A percentile compares a stretch with the other conserved stretches of the same genome.
Conservation (phyloP, 1,140 invertebrate genomes). For the silkworm (Bombyx mori) region ASM3026992v2 NC_085116.1:796501-797000, state of each 20-base stretch:
- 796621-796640: conserved; percentile 62
- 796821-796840: no score
- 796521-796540: conserved; percentile 37
- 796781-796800: conserved; percentile 1
- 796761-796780: conserved; percentile 18
- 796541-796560: conserved; percentile 49
- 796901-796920: no score
- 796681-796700: conserved; percentile 57
- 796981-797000: no score
- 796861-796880: no score
- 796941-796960: no score
- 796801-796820: no score
- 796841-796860: no score
- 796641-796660: conserved; percentile 56
- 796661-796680: conserved; percentile 31
- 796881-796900: no score
- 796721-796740: conserved; percentile 42
- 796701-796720: conserved; percentile 48
- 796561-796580: conserved; percentile 46
- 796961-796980: no score
- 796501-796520: neutral
- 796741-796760: conserved; percentile 47
- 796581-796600: conserved; percentile 57
- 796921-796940: no score
- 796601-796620: conserved; percentile 45